Evolutionary conservation across 2,888 invertebrate genomes (phyloP), one percentile per base, ranked within the genome.

Genomic region (Muscina levida): DNA sequence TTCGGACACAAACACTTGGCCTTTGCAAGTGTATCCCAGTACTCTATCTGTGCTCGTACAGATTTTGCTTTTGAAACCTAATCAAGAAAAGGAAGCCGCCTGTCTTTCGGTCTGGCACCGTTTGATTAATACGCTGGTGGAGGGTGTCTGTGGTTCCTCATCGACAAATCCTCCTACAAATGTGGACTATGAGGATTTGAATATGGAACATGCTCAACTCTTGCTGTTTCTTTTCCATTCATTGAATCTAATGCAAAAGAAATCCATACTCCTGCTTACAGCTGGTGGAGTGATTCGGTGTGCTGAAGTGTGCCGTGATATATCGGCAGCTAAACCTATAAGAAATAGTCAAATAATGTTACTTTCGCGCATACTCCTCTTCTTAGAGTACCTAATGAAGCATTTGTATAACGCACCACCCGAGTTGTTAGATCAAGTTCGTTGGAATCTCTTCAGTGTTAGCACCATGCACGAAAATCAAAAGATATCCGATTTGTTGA

Each of bases 201-300:
- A 98, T 90, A 97, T 98, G 66, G 98, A 98, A 89, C 98, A 98
- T 90, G 96, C 97, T 0, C 98, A 98, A 90, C 92, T 98, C 44
- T 91, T 98, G 82, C 92, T 98, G 8, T 98, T 98, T 89, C 92
- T 98, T 11, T 98, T 98, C 91, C 98, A 98, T 90, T 97, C 97
- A 0, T 91, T 98, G 78, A 97, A 97, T 85, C 92, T 98, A 81
- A 97, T 98, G 97, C 97, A 98, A 91, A 98, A 98, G 91, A 98
- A 98, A 90, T 95, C 96, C 1, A 96, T 98, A 1, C 92, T 98
- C 44, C 92, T 98, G 8, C 92, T 95, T 85, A 95, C 96, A 39
- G 95, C 96, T 1, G 95, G 95, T 82, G 96, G 94, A 3, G 93
- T 94, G 4, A 92, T 94, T 73, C 91, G 94, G 72, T 94, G 94